These are phyloP conservation scores for Adelognathus sp. DNA, from an alignment of 2,888 invertebrate genomes.

Conservation along the genomic window DNA sequence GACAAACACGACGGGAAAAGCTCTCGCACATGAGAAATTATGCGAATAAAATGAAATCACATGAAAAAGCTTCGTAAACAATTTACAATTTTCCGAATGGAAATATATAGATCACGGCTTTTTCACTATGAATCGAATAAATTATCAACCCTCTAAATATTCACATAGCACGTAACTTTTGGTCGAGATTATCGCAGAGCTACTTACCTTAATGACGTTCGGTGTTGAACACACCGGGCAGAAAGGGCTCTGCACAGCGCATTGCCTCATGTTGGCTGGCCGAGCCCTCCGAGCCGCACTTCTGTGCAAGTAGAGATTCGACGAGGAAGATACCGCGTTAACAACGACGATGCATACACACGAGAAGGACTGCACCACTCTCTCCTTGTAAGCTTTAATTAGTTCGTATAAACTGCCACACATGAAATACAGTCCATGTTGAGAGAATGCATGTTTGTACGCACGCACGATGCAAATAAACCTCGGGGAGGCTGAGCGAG, in stretches of 20 bases:
- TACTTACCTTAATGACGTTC: constrained; percentile 56
- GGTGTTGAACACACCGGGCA: constrained; percentile 43
- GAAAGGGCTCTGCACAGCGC: constrained; percentile 15
- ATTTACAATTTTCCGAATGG: too few relatives aligned
- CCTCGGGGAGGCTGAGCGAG: constrained; percentile 15
- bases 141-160: too few relatives aligned
- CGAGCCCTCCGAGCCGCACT: constrained; percentile 33
- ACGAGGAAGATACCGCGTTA: constrained; percentile 51
- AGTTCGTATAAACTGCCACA: constrained; percentile 43
- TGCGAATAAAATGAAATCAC: too few relatives aligned
- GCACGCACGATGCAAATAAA: constrained; percentile 45
- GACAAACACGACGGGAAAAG: too few relatives aligned
- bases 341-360: constrained; percentile 37
- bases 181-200: too few relatives aligned
- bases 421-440: neutral
- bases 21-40: too few relatives aligned
- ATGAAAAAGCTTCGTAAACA: too few relatives aligned
- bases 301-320: constrained; percentile 39
- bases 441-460: constrained; percentile 19
- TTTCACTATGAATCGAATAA: too few relatives aligned
- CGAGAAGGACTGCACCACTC: constrained; percentile 26
- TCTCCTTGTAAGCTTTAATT: constrained; percentile 54
- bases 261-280: neutral
- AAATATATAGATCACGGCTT: too few relatives aligned
- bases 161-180: too few relatives aligned